Evolutionary conservation across 2,113 vertebrate genomes (phyloP).

Genomic region (Anolis carolinensis): DNA sequence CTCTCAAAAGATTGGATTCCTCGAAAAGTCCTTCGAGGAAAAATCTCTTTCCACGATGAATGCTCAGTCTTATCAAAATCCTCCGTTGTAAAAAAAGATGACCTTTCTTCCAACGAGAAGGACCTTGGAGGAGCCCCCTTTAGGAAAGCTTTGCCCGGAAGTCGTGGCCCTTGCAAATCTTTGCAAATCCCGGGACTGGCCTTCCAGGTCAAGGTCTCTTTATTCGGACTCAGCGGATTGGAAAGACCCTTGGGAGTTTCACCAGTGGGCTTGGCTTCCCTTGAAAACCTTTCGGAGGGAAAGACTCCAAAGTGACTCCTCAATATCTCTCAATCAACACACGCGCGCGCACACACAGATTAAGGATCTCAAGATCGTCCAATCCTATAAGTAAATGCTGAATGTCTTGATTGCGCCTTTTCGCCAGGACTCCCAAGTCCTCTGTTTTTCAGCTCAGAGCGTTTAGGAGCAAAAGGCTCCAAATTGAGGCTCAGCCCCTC

Average conservation of each 20-base stretch:
- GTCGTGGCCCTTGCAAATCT: not conserved
- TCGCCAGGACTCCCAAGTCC: no score
- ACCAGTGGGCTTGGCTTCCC: not conserved
- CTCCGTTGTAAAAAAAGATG: no score
- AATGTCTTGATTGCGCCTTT: no score
- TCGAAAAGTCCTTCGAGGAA: no score
- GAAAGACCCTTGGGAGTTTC: not conserved
- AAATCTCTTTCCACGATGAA: accelerated
- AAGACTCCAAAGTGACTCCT: not conserved
- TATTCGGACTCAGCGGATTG: no score
- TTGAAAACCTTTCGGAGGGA: not conserved
- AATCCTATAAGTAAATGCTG: no score
- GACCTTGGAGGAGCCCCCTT: no score
- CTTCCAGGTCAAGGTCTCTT: not conserved
- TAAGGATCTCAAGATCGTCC: no score
- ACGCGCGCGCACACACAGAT: not conserved
- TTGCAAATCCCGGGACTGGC: not conserved
- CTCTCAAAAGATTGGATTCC: not conserved
- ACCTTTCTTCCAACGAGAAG: not conserved
- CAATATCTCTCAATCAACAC: not conserved
- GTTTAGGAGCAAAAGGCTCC: no score
- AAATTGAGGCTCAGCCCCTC: no score
- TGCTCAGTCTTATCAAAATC: no score
- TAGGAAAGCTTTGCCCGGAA: not conserved
- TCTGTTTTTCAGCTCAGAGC: no score